These are phyloP conservation scores for Diacarnus erythraeanus DNA, from an alignment of 37 sponge, comb jelly and placozoan species.

Conservation along the genomic window DNA sequence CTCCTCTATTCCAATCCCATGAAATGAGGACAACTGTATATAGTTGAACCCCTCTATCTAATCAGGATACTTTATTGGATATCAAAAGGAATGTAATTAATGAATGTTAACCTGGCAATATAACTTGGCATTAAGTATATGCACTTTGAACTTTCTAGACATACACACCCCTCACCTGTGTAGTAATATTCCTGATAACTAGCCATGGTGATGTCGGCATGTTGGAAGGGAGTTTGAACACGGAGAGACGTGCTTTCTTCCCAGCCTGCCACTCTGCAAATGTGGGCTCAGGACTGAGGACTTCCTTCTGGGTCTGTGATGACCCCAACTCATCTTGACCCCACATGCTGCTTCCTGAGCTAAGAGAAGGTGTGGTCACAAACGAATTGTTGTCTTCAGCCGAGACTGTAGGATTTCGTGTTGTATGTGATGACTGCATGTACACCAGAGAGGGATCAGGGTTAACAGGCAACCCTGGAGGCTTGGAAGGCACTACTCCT, in stretches of 20 bases:
- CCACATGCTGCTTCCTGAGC: constrained; percentile 27
- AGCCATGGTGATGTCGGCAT: constrained; percentile 65
- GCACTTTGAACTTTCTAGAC: background rate
- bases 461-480: background rate
- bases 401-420: background rate
- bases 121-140: background rate
- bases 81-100: no score
- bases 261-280: constrained; percentile 68
- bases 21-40: no score
- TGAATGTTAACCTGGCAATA: background rate
- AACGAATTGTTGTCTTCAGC: background rate
- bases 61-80: no score
- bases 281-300: constrained; percentile 44
- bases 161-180: constrained; percentile 48
- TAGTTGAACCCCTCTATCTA: no score
- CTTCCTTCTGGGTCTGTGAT: background rate
- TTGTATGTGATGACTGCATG: background rate
- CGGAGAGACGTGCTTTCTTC: constrained; percentile 53
- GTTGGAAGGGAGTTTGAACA: constrained; percentile 49
- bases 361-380: background rate
- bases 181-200: constrained; percentile 29
- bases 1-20: no score
- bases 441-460: constrained; percentile 2
- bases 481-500: background rate
- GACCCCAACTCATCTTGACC: constrained; percentile 10